These are phyloP conservation scores for Eueremaeus valkanovi DNA, from an alignment of 2,888 invertebrate species.

Conservation along the genomic window DNA sequence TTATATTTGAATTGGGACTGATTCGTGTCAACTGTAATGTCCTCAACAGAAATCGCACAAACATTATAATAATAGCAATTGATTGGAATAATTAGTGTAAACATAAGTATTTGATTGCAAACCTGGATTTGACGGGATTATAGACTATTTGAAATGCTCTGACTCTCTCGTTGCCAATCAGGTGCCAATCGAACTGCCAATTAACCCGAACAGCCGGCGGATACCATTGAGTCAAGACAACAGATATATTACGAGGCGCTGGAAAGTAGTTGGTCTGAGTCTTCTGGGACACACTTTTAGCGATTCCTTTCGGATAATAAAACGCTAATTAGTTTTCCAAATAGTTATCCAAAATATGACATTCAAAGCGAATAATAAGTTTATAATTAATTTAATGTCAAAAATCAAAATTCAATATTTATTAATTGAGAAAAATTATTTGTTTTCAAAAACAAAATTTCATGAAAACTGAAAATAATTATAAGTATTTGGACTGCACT, in stretches of 20 bases:
- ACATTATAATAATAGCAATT: not conserved
- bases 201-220: conserved; percentile 46
- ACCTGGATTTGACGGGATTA: conserved; percentile 41
- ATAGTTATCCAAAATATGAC: not conserved
- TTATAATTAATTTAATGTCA: not conserved
- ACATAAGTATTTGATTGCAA: not conserved
- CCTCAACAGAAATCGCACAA: too few relatives aligned
- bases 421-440: not conserved
- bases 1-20: too few relatives aligned
- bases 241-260: conserved; percentile 45
- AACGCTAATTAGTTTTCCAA: not conserved
- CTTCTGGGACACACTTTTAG: not conserved
- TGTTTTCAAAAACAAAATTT: not conserved
- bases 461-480: too few relatives aligned
- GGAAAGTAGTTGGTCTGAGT: conserved; percentile 28
- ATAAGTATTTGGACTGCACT: too few relatives aligned
- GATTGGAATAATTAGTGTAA: too few relatives aligned
- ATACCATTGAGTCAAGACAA: conserved; percentile 45
- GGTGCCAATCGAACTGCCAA: conserved; percentile 42
- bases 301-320: not conserved
- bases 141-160: conserved; percentile 42
- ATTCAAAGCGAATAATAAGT: not conserved
- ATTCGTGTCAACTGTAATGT: too few relatives aligned
- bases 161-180: not conserved
- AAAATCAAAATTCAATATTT: not conserved